Base-by-base conservation (phyloP, 2,888 invertebrate species). In the Drosophila parthenogenetica region DNA sequence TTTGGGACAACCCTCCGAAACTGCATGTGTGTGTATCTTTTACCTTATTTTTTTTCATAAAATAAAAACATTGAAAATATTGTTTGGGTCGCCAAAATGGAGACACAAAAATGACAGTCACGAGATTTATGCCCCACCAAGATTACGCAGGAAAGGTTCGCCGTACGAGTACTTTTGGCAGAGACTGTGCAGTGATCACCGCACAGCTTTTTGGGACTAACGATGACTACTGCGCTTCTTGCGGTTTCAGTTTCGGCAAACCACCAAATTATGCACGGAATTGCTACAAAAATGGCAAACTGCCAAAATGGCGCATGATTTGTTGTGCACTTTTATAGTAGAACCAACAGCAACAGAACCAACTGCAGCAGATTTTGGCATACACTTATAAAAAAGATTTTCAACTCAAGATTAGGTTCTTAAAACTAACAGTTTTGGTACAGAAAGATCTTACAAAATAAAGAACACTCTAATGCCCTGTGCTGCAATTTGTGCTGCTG, bases 81-180 rank as follows among this genome's bases (percentile, higher is more conserved):
- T 89, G 86, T 89, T 89, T 89, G 88, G 89, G 87, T 89, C 89
- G 87, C 89, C 89, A 87, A 88, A 88, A 89, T 89, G 90, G 89
- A 90, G 90, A 90, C 90, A 90, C 89, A 89, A 90, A 89, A 89
- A 89, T 89, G 89, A 90, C 89, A 90, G 88, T 80, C 76, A 76
- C 69, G 87, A 90, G 89, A 89, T 89, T 90, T 89, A 89, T 89
- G 89, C 81, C 84, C 68, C 79, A 84, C 76, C 87, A 79, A 87
- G 89, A 89, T 87, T 87, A 87, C 88, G 84, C 89, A 87, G 85
- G 53, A 66, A 51, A 51, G 55, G 42, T 19, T 25, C 16, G 16
- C 37, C 25, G 54, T 35, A 8, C 29, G 42, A 29, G 10, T 50
- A 50, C 35, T 43, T 29, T 43, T 42, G 17, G 17, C 29, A 17